phyloP scores from a whole-genome alignment of 2,888 invertebrate species.

The Drosophila austrosaltans region DNA sequence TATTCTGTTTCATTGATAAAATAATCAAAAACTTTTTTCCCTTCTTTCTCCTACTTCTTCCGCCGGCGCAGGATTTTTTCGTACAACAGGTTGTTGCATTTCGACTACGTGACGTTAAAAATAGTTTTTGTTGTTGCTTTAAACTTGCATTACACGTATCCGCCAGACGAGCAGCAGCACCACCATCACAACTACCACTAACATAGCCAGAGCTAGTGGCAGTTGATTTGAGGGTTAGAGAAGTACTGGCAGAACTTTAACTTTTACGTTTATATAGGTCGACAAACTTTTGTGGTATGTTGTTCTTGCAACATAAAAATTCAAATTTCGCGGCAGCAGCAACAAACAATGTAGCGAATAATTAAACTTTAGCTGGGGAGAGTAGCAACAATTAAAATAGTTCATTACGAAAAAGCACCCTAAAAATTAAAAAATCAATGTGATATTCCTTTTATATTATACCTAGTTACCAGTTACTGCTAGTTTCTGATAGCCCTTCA shows the following conservation, averaged over 20 bases:
- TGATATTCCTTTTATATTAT: not conserved
- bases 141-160: conserved; percentile 77
- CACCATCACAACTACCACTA: conserved; percentile 1
- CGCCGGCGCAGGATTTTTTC: conserved; percentile 54
- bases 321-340: conserved; percentile 68
- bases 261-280: conserved; percentile 75
- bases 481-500: too few species aligned
- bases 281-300: conserved; percentile 77
- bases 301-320: conserved; percentile 66
- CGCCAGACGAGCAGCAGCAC: conserved; percentile 17
- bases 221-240: conserved; percentile 29
- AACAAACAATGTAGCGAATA: conserved; percentile 32
- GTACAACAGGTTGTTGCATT: conserved; percentile 76
- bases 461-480: too few species aligned
- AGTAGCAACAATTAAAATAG: not conserved
- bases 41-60: not conserved
- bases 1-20: conserved; percentile 1
- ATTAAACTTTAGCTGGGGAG: conserved; percentile 15
- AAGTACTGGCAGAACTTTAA: conserved; percentile 51
- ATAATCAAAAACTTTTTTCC: conserved; percentile 28
- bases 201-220: not conserved
- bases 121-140: conserved; percentile 69
- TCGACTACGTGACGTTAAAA: conserved; percentile 70
- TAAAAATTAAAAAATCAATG: not conserved
- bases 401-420: too few species aligned